Evolutionary conservation across 2,113 vertebrate species (phyloP).

Genomic region (Gallinago jamesoni): DNA sequence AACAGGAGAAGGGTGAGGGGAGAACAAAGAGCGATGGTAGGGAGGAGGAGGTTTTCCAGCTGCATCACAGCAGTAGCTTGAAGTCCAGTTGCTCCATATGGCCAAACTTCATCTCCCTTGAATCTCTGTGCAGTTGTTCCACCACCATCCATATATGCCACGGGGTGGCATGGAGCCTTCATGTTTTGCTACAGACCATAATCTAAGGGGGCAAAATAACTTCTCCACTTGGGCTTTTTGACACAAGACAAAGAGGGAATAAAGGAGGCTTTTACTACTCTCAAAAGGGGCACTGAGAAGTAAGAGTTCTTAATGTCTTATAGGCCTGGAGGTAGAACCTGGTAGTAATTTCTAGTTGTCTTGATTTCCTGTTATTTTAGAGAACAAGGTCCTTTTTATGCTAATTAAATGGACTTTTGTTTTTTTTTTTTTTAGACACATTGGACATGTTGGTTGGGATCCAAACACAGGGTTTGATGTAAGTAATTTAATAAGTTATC

Average conservation of each 20-base stretch:
- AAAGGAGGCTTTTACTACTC: background rate
- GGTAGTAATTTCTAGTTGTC: background rate
- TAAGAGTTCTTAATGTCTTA: background rate
- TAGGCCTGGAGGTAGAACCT: background rate
- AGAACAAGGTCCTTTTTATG: background rate
- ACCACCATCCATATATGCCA: background rate
- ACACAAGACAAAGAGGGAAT: background rate
- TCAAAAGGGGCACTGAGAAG: background rate
- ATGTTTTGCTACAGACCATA: background rate
- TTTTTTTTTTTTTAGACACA: slow-evolving; percentile 82
- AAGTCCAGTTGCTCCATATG: background rate
- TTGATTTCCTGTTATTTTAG: background rate
- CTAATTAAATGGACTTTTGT: slow-evolving; percentile 7
- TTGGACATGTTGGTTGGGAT: slow-evolving; percentile 99
- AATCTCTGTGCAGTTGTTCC: background rate
- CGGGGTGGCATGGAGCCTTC: background rate
- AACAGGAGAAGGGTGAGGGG: background rate
- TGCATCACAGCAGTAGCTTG: background rate
- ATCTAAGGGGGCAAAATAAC: background rate
- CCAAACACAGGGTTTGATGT: slow-evolving; percentile 99
- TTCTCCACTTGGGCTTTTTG: background rate
- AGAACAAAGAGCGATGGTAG: background rate
- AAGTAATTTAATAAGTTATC: slow-evolving; percentile 75
- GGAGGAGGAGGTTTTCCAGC: background rate
- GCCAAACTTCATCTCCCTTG: background rate